These are phyloP conservation scores for Misgurnus anguillicaudatus DNA, from an alignment of 2,113 vertebrate genomes.

Conservation along the genomic window DNA sequence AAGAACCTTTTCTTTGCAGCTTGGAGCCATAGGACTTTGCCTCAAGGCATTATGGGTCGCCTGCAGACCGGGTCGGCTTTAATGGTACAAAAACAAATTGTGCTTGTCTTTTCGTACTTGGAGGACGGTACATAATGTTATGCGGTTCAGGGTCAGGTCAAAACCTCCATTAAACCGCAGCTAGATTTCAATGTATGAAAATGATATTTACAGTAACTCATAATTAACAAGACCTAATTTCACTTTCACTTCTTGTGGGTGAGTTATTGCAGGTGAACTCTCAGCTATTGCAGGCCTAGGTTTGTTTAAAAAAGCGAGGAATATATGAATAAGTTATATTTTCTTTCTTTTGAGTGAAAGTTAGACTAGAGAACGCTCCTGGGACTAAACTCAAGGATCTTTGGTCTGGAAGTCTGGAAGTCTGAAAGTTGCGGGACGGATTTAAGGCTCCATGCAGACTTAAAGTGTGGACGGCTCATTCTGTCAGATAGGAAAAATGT, in stretches of 20 bases:
- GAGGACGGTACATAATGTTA: neutral
- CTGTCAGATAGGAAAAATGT: conserved; percentile 16
- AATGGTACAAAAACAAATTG: neutral
- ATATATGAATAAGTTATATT: conserved; percentile 68
- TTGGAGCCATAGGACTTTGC: neutral
- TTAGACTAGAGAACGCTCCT: conserved; percentile 7
- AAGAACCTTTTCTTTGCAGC: conserved; percentile 52
- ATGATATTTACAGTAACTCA: neutral
- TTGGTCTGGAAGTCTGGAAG: neutral
- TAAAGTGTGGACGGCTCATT: conserved; percentile 16
- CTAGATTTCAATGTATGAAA: neutral
- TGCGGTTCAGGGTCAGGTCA: conserved; percentile 3
- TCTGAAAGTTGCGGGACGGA: conserved; percentile 3
- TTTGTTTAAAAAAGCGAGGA: conserved; percentile 65
- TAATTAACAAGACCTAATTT: neutral
- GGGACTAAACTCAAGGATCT: conserved; percentile 19
- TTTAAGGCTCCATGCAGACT: neutral
- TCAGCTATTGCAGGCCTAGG: conserved; percentile 67
- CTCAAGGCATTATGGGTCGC: neutral
- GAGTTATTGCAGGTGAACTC: too few species aligned
- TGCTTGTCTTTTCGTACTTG: neutral
- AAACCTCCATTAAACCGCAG: neutral
- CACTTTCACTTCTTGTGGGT: too few species aligned
- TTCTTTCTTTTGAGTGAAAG: conserved; percentile 53
- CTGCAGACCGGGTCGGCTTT: neutral